These are phyloP conservation scores for Muricea muricata DNA, from an alignment of 92 coral and sea anemone species.

Conservation along the genomic window DNA sequence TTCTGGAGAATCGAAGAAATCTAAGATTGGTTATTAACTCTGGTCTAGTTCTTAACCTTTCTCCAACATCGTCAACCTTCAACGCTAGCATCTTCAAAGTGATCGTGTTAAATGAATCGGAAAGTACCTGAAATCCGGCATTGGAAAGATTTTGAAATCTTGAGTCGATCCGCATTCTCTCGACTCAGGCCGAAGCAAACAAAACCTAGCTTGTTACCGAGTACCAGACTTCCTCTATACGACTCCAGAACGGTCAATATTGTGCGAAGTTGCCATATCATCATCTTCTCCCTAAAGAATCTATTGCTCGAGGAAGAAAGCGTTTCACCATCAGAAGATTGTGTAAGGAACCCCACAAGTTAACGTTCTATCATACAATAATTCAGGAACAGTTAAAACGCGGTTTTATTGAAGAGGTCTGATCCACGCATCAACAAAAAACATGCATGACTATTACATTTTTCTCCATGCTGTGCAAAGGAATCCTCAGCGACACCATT, in stretches of 20 bases:
- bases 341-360: slow-evolving; percentile 27
- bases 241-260: slow-evolving; percentile 4
- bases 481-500: slow-evolving; percentile 62
- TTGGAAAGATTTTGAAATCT: slow-evolving; percentile 48
- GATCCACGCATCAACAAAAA: not conserved
- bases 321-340: slow-evolving; percentile 43
- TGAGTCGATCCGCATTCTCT: slow-evolving; percentile 39
- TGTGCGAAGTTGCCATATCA: slow-evolving; percentile 23
- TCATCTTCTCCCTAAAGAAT: slow-evolving; percentile 34
- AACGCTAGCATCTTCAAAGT: slow-evolving; percentile 16
- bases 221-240: slow-evolving; percentile 37
- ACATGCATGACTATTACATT: slow-evolving; percentile 44
- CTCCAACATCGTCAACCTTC: not conserved
- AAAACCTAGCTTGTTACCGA: not conserved
- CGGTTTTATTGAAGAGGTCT: slow-evolving; percentile 5
- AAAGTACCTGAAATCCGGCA: slow-evolving; percentile 18
- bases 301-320: slow-evolving; percentile 37
- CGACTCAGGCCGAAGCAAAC: not conserved
- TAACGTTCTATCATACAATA: slow-evolving; percentile 33
- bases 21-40: slow-evolving; percentile 47
- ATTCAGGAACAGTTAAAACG: slow-evolving; percentile 33
- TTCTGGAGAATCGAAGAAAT: slow-evolving; percentile 36
- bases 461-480: slow-evolving; percentile 67
- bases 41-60: not conserved
- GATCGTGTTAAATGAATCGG: slow-evolving; percentile 18